Base-by-base conservation (phyloP, 2,113 vertebrate genomes). In the Leptodactylus fuscus region DNA sequence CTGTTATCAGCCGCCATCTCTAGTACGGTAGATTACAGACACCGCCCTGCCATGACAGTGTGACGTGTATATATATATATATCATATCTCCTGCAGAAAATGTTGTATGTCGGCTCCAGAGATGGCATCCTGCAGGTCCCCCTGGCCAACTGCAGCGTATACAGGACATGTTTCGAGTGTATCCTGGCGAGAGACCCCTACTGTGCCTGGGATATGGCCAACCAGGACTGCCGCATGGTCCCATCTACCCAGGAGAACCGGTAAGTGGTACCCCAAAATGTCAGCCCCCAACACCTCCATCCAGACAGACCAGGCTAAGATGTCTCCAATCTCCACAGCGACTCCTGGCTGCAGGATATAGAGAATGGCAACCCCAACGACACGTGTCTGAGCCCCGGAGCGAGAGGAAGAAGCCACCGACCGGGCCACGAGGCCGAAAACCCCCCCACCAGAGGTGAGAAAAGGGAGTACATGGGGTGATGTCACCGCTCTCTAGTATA, bases 101-200 rank as follows among this genome's bases (percentile, higher is more conserved):
- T 94, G 32, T 86, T 97, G 11, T 97, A 95, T 0, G 91, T 95
- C 3, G 96, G 96, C 20, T 95, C 94, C 48, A 95, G 95, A 0
- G 79, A 90, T 15, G 95, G 94, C 0, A 2, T 98, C 74, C 87
- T 95, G 12, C 93, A 91, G 82, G 87, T 99, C 10, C 96, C 95
- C 0, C 62, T 94, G 85, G 95, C 96, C 70, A 97, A 97, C 93
- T 99, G 98, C 77, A 96, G 95, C 5, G 90, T 94, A 81, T 96
- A 98, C 60, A 85, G 10, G 90, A 97, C 92, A 87, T 99, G 97
- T 0, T 92, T 94, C 0, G 95, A 98, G 84, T 99, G 98, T 10
- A 87, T 98, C 8, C 92, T 98, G 77, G 95, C 97, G 0, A 92
- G 94, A 69, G 98, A 99, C 83, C 97, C 98, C 0, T 96, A 97